Conservation (phyloP, 2,113 vertebrate species). For the Cyprinus carpio region DNA sequence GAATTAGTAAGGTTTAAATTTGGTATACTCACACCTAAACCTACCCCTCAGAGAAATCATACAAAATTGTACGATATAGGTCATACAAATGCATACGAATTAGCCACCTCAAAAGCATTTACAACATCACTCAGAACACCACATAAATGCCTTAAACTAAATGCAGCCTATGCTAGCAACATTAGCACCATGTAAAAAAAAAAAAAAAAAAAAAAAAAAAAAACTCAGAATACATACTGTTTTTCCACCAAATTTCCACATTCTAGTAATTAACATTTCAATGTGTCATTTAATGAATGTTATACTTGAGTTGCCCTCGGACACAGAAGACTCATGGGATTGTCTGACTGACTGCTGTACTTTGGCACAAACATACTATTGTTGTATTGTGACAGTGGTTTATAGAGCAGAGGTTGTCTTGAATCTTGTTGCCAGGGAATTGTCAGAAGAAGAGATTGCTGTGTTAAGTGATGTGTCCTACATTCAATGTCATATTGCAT, state of each 20-base stretch:
- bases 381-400: not conserved
- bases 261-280: slow-evolving; percentile 6
- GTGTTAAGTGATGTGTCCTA: slow-evolving; percentile 24
- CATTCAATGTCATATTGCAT: not conserved
- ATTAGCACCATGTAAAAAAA: not conserved
- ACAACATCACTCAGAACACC: not conserved
- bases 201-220: too few species aligned
- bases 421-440: not conserved
- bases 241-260: not conserved
- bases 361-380: not conserved
- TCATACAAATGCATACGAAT: too few species aligned
- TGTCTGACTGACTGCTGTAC: slow-evolving; percentile 11
- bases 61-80: too few species aligned
- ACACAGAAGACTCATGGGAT: slow-evolving; percentile 12
- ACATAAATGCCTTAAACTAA: not conserved
- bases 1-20: too few species aligned
- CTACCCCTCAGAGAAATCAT: too few species aligned
- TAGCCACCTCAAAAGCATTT: too few species aligned
- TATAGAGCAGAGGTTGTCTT: not conserved
- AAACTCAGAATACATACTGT: too few species aligned
- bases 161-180: not conserved
- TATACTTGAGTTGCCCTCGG: not conserved
- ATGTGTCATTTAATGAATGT: not conserved
- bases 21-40: too few species aligned
- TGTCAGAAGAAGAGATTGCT: not conserved